Conservation (phyloP, 2,888 invertebrate species). For the Macaria liturata region DNA sequence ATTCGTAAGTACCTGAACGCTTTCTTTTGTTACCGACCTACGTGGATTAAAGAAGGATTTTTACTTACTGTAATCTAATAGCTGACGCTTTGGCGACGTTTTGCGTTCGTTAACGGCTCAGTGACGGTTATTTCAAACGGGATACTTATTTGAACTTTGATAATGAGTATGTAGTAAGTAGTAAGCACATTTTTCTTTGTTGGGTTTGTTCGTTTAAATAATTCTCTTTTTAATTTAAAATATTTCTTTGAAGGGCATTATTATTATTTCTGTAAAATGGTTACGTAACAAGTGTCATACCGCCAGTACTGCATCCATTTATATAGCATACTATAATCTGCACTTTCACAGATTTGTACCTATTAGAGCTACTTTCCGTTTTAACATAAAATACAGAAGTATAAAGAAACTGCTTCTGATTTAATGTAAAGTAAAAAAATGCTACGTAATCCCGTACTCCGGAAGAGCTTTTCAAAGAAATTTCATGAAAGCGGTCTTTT, state of each 20-base stretch:
- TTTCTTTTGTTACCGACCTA: slow-evolving; percentile 53
- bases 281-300: slow-evolving; percentile 5
- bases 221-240: not conserved
- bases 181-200: not conserved
- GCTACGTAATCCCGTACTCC: too few relatives aligned
- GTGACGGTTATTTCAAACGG: slow-evolving; percentile 12
- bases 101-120: not conserved
- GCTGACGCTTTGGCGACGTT: slow-evolving; percentile 10
- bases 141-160: not conserved
- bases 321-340: too few relatives aligned
- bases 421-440: too few relatives aligned
- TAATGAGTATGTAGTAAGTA: too few relatives aligned
- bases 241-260: not conserved
- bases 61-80: slow-evolving; percentile 20
- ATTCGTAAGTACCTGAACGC: slow-evolving; percentile 57
- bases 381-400: too few relatives aligned
- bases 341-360: too few relatives aligned
- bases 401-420: too few relatives aligned
- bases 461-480: too few relatives aligned
- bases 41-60: slow-evolving; percentile 27
- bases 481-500: too few relatives aligned
- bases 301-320: too few relatives aligned
- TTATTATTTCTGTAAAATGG: not conserved
- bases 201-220: not conserved
- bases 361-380: too few relatives aligned